Evolutionary conservation across 2,797 vertebrate species (phyloP), one percentile per base, ranked within the genome.

Genomic region (Molossus alvarezi): DNA sequence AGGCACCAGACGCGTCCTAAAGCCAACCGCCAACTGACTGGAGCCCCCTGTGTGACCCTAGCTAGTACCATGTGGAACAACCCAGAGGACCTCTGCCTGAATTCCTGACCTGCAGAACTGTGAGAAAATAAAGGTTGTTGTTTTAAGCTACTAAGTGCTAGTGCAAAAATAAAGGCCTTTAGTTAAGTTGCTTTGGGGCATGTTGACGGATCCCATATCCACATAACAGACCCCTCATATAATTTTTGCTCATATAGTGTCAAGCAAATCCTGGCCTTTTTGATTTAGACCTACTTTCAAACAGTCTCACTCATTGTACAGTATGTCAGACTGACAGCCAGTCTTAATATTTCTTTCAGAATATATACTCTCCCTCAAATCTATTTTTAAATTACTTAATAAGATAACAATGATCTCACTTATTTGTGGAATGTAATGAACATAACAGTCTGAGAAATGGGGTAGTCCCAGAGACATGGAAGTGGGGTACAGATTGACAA

Each of bases 341-440:
- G 5, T n/a, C 25, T 88, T 60, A 67, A 8, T 65, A 75, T 83
- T 83, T 94, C 60, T 86, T 58, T 96, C 84, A 95, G 45, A 80
- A 95, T 77, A 64, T 15, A 37, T 48, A 10, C 8, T 79, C 23
- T 1, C 15, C 17, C 14, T 83, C 41, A 29, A 37, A 60, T 37
- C 29, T 84, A 67, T 12, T 64, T 83, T 88, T 89, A 27, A 87
- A 57, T 69, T 27, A 55, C 29, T 82, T 79, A 73, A 14, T 41
- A n/a, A 51, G 9, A 33, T 62, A 41, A 6, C 15, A 81, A 79
- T 33, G 33, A 33, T 33, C 33, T 33, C 33, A 33, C 33, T 33
- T 33, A 33, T 33, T 33, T 33, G 33, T 33, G 33, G 33, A 33
- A 33, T 33, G 33, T 33, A 33, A 33, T 33, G 33, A 33, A 33